Evolutionary conservation across 2,888 invertebrate species (phyloP), one percentile per base, ranked within the genome.

Genomic region (Eubasilissa splendida): DNA sequence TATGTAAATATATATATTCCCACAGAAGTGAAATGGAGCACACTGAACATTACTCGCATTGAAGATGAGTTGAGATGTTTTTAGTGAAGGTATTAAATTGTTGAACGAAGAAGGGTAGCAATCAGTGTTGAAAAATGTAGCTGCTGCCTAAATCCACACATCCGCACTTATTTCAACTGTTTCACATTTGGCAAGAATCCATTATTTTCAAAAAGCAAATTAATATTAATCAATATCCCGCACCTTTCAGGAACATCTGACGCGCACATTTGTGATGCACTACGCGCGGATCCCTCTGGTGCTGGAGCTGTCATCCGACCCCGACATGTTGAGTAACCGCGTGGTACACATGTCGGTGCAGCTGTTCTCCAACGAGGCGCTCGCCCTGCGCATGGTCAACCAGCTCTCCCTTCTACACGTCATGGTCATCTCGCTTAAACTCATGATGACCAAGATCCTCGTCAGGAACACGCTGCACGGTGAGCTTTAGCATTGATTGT

Each of bases 331-430:
- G 3, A 97, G 97, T 86, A 98, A 98, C 90, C 93, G 98, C 71
- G 97, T 99, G 0, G 98, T 99, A 0, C 99, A 99, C 89, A 98
- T 99, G 89, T 97, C 97, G 85, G 99, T 99, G 4, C 96, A 99
- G 89, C 90, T 99, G 80, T 98, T 99, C 91, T 97, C 97, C 84
- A 99, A 98, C 88, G 97, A 98, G 88, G 94, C 95, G 76, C 90
- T 99, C 22, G 98, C 99, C 2, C 90, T 96, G 60, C 93, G 95
- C 86, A 98, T 99, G 95, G 96, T 97, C 5, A 95, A 97, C 85
- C 95, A 97, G 85, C 91, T 97, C 78, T 95, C 96, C 85, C 91
- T 99, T 42, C 91, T 99, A 9, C 96, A 97, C 87, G 96, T 98
- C 58, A 97, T 99, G 96, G 96, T 97, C 75, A 93, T 96, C 81